Evolutionary conservation across 2,888 invertebrate genomes (phyloP).

Genomic region (Hanleya hanleyi): DNA sequence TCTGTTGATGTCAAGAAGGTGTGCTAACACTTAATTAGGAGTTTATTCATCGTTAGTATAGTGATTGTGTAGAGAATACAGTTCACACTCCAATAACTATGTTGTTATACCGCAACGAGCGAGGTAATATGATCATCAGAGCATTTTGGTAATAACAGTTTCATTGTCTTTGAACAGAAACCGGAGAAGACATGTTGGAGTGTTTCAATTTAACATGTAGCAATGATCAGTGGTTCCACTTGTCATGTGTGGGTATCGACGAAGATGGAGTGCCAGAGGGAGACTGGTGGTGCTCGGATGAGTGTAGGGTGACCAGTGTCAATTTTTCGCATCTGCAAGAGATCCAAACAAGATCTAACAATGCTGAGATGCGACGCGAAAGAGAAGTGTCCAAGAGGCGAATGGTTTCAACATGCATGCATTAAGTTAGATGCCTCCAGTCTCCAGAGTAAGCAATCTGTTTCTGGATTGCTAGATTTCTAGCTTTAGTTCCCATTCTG

Average conservation of each 20-base stretch:
- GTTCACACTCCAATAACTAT: no score
- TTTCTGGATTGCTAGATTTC: no score
- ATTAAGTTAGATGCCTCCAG: not conserved
- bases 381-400: not conserved
- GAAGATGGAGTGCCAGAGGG: conserved; percentile 10
- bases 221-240: conserved; percentile 12
- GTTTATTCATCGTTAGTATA: no score
- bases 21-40: no score
- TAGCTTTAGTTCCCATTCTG: no score
- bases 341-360: not conserved
- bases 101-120: no score
- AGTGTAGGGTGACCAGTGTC: not conserved
- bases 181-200: conserved; percentile 6
- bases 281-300: conserved; percentile 7
- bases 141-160: no score
- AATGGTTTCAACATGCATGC: not conserved
- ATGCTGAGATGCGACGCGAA: not conserved
- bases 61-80: no score
- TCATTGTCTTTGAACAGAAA: no score
- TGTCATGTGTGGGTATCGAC: conserved; percentile 3
- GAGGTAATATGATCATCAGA: no score
- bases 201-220: not conserved
- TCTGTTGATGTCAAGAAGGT: not conserved
- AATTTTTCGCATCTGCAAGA: not conserved
- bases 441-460: not conserved